Conservation (phyloP, 2,888 invertebrate genomes). For the Sesia bembeciformis region DNA sequence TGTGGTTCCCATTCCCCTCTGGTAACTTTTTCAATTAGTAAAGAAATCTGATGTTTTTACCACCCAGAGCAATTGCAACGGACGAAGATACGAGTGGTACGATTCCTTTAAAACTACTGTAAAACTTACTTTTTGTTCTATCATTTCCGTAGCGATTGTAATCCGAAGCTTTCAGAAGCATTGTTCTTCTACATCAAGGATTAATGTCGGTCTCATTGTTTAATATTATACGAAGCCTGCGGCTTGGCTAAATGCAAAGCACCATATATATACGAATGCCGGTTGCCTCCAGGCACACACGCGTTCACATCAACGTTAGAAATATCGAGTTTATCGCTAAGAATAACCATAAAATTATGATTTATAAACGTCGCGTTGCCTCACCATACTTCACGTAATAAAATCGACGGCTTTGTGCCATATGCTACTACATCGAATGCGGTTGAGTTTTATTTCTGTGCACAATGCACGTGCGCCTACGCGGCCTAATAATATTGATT, state of each 20-base stretch:
- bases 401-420: constrained; percentile 41
- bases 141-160: too few species aligned
- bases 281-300: constrained; percentile 19
- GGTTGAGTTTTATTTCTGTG: constrained; percentile 28
- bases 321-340: constrained; percentile 46
- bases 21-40: too few species aligned
- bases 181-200: background rate
- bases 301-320: constrained; percentile 21
- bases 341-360: constrained; percentile 62
- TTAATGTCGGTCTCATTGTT: constrained; percentile 4
- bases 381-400: constrained; percentile 45
- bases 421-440: constrained; percentile 28
- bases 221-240: constrained; percentile 9
- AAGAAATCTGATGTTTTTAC: too few species aligned
- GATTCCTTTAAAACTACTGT: too few species aligned
- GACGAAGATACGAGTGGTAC: too few species aligned
- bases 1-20: too few species aligned
- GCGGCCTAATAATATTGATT: background rate
- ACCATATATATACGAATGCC: constrained; percentile 11
- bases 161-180: too few species aligned
- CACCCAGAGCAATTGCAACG: too few species aligned
- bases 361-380: constrained; percentile 58
- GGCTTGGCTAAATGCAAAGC: constrained; percentile 19
- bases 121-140: too few species aligned
- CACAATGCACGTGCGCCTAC: constrained; percentile 3